A percentile compares a stretch with the other conserved stretches of the same genome.
These are phyloP conservation scores for Cataglyphis hispanica DNA, from an alignment of 1,140 invertebrate genomes.

Conservation along the genomic window DNA sequence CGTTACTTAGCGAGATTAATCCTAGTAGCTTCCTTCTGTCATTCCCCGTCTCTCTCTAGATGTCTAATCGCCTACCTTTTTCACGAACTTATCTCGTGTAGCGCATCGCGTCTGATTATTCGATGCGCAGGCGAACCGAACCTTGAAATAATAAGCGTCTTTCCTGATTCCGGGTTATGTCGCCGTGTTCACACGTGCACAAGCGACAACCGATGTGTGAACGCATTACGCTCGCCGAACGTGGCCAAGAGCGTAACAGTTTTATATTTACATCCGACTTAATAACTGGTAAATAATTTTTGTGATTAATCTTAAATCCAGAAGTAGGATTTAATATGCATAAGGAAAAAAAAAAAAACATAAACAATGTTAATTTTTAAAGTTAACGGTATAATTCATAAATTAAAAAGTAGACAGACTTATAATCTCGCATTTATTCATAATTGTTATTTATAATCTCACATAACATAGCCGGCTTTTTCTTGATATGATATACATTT, in stretches of 20 bases:
- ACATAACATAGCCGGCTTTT: neutral
- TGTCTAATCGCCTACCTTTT: constrained; percentile 70
- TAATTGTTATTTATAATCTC: neutral
- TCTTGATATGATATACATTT: neutral
- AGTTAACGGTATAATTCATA: neutral
- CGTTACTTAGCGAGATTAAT: constrained; percentile 65
- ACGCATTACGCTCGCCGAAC: constrained; percentile 70
- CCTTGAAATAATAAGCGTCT: constrained; percentile 82
- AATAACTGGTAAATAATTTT: constrained; percentile 33
- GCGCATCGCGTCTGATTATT: constrained; percentile 78
- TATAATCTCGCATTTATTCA: neutral
- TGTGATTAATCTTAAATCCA: constrained; percentile 36
- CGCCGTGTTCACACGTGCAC: constrained; percentile 75
- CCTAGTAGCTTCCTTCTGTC: constrained; percentile 68
- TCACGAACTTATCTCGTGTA: constrained; percentile 76
- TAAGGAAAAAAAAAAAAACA: neutral
- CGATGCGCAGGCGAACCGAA: constrained; percentile 78
- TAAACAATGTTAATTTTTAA: constrained; percentile 23
- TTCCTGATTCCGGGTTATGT: constrained; percentile 80
- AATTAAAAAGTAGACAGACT: neutral
- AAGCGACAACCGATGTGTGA: constrained; percentile 78
- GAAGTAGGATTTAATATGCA: constrained; percentile 21
- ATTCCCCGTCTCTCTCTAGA: constrained; percentile 20
- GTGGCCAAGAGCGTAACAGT: constrained; percentile 66
- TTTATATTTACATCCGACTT: constrained; percentile 48